Base-by-base conservation (phyloP, 2,113 vertebrate species). In the Nibea coibor region DNA sequence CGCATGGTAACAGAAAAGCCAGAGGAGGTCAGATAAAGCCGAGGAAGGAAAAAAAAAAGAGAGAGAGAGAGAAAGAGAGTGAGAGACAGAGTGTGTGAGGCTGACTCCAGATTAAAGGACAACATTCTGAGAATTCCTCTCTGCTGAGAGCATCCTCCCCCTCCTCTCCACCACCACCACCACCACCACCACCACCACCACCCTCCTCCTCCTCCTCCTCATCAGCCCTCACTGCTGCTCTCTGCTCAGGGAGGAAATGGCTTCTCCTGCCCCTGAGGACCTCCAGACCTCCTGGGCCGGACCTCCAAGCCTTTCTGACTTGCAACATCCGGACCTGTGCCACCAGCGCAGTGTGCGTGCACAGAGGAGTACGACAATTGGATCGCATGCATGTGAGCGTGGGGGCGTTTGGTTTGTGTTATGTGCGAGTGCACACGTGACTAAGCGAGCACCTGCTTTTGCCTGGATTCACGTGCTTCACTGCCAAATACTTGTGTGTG, bases 51-150 rank as follows among this genome's bases (percentile, higher is more conserved):
- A 58, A 58, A 58, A 58, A 54, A 69, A 28, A 58, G 53, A 39
- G 1, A 54, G 65, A 51, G 53, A 62, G 54, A 80, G 68, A 77
- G 48, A 85, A 74, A 24, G 31, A 45, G 65, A 80, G 53, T 20
- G 77, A 82, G 58, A 75, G 72, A 88, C 24, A 72, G 85, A 71
- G 83, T 73, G 82, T 82, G 82, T 81, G 79, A 92, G 96, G 95
- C 94, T 95, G 94, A 95, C 94, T 95, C 91, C 92, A 96, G 96
- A 97, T 96, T 95, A 96, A 97, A 96, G 95, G 96, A 96, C 95
- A 96, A 95, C 96, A 97, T 98, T 97, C 96, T 97, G 89, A 87
- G 95, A 96, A 97, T 98, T 98, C 97, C 96, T 96, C 94, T 83
- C 93, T 95, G 95, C 94, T 96, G 96, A 96, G 96, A 95, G 86